Evolutionary conservation across 2,797 vertebrate species (phyloP).

Genomic region (Caiman crocodilus): DNA sequence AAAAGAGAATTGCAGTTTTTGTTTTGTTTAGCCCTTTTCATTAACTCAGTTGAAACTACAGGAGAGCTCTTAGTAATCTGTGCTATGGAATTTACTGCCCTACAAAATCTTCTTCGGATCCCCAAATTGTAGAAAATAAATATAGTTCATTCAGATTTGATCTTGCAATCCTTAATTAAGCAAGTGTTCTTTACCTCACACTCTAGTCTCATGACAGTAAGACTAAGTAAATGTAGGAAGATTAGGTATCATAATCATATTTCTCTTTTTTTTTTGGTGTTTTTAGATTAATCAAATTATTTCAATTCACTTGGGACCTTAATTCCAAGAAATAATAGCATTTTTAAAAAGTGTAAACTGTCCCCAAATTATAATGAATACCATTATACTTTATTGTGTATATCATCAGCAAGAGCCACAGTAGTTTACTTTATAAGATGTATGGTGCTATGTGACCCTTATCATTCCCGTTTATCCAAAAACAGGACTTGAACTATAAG

Average conservation of each 20-base stretch:
- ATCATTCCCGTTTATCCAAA: slow-evolving; percentile 24
- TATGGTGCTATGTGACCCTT: slow-evolving; percentile 22
- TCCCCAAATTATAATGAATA: slow-evolving; percentile 7
- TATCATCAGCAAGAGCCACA: slow-evolving; percentile 33
- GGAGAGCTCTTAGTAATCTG: neutral
- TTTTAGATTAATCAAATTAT: neutral
- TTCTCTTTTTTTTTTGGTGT: neutral
- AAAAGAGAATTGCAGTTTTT: slow-evolving; percentile 27
- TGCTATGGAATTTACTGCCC: neutral
- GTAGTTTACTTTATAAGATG: slow-evolving; percentile 36
- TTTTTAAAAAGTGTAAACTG: neutral
- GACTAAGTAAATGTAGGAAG: neutral
- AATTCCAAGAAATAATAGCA: too few relatives aligned
- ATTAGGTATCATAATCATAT: neutral
- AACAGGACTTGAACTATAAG: slow-evolving; percentile 31
- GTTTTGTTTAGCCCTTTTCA: slow-evolving; percentile 11
- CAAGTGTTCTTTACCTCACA: neutral
- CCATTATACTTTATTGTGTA: slow-evolving; percentile 22
- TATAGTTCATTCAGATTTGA: neutral
- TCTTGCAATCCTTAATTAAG: slow-evolving; percentile 2
- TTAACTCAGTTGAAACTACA: slow-evolving; percentile 2
- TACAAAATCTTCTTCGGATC: neutral
- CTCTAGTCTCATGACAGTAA: neutral
- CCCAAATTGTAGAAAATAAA: slow-evolving; percentile 14
- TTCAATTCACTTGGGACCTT: too few relatives aligned